Conservation (phyloP, 2,797 vertebrate genomes). For the Orientallactaga sibirica region DNA sequence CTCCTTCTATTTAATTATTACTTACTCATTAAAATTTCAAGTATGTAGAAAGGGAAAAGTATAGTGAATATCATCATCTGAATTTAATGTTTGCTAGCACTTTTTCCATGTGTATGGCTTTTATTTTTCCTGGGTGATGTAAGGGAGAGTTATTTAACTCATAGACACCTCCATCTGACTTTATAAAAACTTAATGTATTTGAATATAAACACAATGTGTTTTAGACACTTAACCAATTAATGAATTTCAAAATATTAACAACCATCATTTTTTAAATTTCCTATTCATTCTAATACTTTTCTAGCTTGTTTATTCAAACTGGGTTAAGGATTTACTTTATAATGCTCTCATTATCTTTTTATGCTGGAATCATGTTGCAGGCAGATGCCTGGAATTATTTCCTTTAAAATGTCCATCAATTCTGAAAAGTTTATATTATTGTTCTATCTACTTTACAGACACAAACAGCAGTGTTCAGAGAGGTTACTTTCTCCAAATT, state of each 20-base stretch:
- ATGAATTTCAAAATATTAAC: slow-evolving; percentile 41
- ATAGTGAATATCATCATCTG: background rate
- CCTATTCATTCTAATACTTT: slow-evolving; percentile 8
- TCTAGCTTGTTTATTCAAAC: slow-evolving; percentile 48
- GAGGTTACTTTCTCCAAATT: background rate
- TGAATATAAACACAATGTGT: background rate
- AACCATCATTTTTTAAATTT: slow-evolving; percentile 27
- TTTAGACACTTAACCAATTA: slow-evolving; percentile 31
- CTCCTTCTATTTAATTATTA: background rate
- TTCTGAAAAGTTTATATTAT: slow-evolving; percentile 16
- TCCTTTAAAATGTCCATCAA: slow-evolving; percentile 7
- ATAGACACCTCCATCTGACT: background rate
- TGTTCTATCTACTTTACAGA: background rate
- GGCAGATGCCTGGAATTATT: slow-evolving; percentile 34
- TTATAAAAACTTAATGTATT: slow-evolving; percentile 45
- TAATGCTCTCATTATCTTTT: slow-evolving; percentile 3
- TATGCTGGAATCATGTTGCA: background rate
- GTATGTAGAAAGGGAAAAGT: background rate
- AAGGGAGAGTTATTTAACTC: slow-evolving; percentile 24
- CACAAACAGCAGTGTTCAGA: background rate
- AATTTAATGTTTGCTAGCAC: slow-evolving; percentile 48
- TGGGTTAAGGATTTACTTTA: slow-evolving; percentile 45
- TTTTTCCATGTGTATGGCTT: background rate
- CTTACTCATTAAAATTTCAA: slow-evolving; percentile 26
- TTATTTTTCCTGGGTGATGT: background rate